Base-by-base conservation (phyloP, 2,888 invertebrate genomes). In the Xestia rhomboidea region DNA sequence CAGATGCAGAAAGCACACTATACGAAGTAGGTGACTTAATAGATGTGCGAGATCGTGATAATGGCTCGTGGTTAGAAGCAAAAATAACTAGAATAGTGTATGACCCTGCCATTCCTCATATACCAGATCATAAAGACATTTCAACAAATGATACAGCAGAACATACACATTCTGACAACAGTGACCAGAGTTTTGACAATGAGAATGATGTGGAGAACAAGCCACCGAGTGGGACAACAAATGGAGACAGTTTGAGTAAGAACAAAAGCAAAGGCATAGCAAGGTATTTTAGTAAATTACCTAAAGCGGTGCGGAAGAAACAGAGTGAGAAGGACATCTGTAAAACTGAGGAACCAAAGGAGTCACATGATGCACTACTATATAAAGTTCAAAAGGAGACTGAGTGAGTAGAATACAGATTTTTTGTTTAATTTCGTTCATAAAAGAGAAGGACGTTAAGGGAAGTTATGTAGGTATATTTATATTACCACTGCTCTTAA, bases 51-150 rank as follows among this genome's bases (percentile, higher is more conserved):
- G 97, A 98, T 88, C 90, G 92, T n/a, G 95, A 96, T 70, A 95
- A 97, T 88, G 98, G 98, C 13, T 97, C 98, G 15, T 98, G 98
- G 98, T 97, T 97, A 92, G 98, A 98, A 94, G 98, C 97, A 0
- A 97, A 96, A 90, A 96, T 98, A 82, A 86, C 95, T 2, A 95
- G 96, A 85, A 97, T 98, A 84, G 96, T 97, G 0, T 90, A 92
- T 49, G 93, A 96, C 70, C 95, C 95, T 7, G 70, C 87, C 46
- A 74, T 82, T 66, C 79, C 82, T 68, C 46, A 73, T 38, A 27
- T 66, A 75, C 70, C 60, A 10, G 76, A 86, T n/a, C 13, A 27
- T 18, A 73, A 57, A 27, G 60, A 63, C 1, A 64, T 49, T 24
- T 69, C 69, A 3, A 44, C 27, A 41, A 70, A 73, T 10, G 51